Evolutionary conservation across 2,888 invertebrate genomes (phyloP), one percentile per base, ranked within the genome.

Genomic region (Cryptophagus acutangulus): DNA sequence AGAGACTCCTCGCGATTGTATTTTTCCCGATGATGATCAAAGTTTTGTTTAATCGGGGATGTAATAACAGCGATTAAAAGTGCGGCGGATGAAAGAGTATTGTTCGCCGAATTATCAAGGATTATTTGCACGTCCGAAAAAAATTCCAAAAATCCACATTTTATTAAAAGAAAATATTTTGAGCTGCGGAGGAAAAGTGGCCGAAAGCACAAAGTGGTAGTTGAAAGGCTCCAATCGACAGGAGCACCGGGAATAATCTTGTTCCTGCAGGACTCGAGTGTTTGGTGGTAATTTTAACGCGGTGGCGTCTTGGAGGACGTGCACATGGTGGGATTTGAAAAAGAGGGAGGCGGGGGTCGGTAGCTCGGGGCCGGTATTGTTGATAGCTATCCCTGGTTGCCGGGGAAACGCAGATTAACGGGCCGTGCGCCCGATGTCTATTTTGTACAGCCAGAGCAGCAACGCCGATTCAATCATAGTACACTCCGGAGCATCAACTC

Each of bases 381-480:
- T 67, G 66, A 69, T 69, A 69, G 69, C 67, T 67, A 67, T 69
- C 68, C 68, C 67, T 62, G 67, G 69, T 69, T 69, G 63, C 67
- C 65, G 59, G 57, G 67, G 68, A 59, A 66, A 69, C 67, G 67
- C 66, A 69, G 69, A 69, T 69, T 69, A 69, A 68, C 67, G 67
- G 65, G 61, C 65, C 67, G 67, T 63, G 65, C 65, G 67, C 68
- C 68, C 69, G 69, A 69, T 70, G 69, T 69, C 70, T 70, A 70
- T 70, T 70, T 69, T 70, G 67, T 70, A 70, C 70, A 69, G 58
- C 57, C 65, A 17, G 42, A 24, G 58, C 14, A 52, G 60, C 40
- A 63, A 65, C 51, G 55, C 51, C 58, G 63, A 69, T 69, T 69
- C 69, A 70, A 70, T 70, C 70, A 70, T 69, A 61, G 69, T 69